phyloP scores from a whole-genome alignment of 2,797 vertebrate species.

The Enteromius trimaculatus region DNA sequence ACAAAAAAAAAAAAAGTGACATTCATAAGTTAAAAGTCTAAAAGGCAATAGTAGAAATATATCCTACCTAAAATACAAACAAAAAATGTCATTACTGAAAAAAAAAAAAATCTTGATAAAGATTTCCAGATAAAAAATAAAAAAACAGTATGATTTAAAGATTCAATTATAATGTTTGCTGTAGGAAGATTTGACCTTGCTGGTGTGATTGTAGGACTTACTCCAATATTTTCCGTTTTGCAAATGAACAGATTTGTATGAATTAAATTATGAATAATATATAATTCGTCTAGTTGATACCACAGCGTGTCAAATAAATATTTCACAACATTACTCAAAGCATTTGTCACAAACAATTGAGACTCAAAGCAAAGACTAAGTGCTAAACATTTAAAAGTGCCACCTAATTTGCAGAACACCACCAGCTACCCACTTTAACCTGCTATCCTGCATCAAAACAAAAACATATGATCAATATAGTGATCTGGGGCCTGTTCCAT shows the following conservation, averaged over 20 bases:
- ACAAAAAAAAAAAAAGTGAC: not conserved
- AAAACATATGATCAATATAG: not conserved
- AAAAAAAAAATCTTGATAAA: not conserved
- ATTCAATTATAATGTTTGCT: not conserved
- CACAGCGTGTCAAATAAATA: slow-evolving; percentile 14
- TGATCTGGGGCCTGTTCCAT: too few relatives aligned
- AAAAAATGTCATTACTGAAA: not conserved
- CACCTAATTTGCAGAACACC: not conserved
- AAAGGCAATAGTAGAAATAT: not conserved
- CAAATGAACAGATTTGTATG: slow-evolving; percentile 19
- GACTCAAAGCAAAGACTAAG: slow-evolving; percentile 1
- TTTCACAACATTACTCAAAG: slow-evolving; percentile 14
- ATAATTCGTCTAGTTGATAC: not conserved
- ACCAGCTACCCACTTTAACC: not conserved
- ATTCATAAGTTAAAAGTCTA: not conserved
- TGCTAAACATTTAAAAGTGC: not conserved
- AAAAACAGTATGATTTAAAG: not conserved
- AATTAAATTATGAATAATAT: slow-evolving; percentile 22
- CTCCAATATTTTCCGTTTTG: not conserved
- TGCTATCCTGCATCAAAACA: not conserved
- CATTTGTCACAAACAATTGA: not conserved
- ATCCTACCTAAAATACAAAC: not conserved
- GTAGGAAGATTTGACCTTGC: not conserved
- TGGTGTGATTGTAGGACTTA: not conserved
- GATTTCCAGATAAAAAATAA: not conserved